Base-by-base conservation (phyloP, 2,888 invertebrate species). In the Cheilosia impressa region DNA sequence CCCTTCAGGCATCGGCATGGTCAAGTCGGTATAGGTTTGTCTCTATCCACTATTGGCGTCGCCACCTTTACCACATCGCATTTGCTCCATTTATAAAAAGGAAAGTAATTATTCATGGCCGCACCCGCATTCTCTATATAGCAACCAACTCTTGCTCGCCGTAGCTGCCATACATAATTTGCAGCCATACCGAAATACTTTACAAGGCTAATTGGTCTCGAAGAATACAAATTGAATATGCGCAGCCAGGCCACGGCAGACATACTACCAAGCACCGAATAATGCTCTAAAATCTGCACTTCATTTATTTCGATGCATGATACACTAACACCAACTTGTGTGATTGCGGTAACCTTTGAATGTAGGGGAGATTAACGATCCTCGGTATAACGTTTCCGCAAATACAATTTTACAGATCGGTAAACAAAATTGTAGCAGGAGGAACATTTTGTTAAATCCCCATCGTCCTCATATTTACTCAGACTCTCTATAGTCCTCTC, bases 91-190 rank as follows among this genome's bases (percentile, higher is more conserved):
- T 76, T 31, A 45, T 53, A 47, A 47, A 62, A 53, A 17, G 15
- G 38, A 68, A 68, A 60, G 68, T 62, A 69, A 77, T 77, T 77
- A 62, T 77, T 77, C 77, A 77, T 77, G 53, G 53, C 62, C 62
- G 62, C 77, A 77, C 60, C 68, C 62, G 68, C 68, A 68, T 66
- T 57, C 58, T n/a, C 22, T 50, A 43, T 66, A 60, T 22, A 22
- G 34, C 31, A 22, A 41, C 43, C 7, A 41, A 31, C 17, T 10
- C 27, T 10, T 24, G 22, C 4, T 5, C 17, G 27, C 6, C 27
- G 27, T 5, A 4, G 17, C 34, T 38, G 19, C 4, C 17, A 4
- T n/a, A 38, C 38, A 13, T 4, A 38, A 38, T 13, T 38, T 13
- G 38, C 22, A 10, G 43, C n/a, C 41, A 24, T 24, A 3, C 34